phyloP scores from a whole-genome alignment of 1,140 invertebrate species.

The Marisa cornuarietis region DNA sequence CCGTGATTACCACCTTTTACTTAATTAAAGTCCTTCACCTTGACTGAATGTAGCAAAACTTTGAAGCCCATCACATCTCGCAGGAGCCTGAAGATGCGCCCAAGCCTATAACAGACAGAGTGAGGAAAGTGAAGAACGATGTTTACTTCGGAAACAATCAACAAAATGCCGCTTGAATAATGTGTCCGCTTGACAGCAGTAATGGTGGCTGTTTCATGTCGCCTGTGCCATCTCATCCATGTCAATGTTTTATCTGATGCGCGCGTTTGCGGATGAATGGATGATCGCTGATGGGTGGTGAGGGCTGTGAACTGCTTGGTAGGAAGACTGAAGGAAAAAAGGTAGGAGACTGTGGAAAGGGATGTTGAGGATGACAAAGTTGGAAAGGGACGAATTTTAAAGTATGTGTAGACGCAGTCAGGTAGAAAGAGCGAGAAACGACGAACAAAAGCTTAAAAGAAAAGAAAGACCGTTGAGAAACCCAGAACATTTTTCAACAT shows the following conservation, averaged over 20 bases:
- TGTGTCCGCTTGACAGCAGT: too few relatives aligned
- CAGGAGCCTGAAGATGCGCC: conserved; percentile 96
- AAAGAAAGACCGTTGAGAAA: too few relatives aligned
- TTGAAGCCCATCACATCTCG: conserved; percentile 71
- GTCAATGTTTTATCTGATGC: too few relatives aligned
- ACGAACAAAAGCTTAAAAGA: background rate
- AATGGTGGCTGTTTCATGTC: too few relatives aligned
- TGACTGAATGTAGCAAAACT: conserved; percentile 87
- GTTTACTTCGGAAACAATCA: too few relatives aligned
- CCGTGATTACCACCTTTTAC: background rate
- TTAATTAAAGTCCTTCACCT: conserved; percentile 3
- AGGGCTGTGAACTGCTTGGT: background rate
- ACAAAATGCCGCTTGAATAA: too few relatives aligned
- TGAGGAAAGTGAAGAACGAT: too few relatives aligned
- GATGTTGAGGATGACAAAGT: too few relatives aligned
- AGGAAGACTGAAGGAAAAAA: background rate
- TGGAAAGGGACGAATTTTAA: background rate
- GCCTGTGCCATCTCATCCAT: too few relatives aligned
- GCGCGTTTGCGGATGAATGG: too few relatives aligned
- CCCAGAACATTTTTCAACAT: too few relatives aligned
- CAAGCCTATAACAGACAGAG: conserved; percentile 65
- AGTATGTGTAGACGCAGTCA: background rate
- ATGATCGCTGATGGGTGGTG: too few relatives aligned
- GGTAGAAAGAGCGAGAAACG: background rate
- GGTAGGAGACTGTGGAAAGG: background rate